Evolutionary conservation across 2,113 vertebrate genomes (phyloP), one percentile per base, ranked within the genome.

Genomic region (Heterotis niloticus): DNA sequence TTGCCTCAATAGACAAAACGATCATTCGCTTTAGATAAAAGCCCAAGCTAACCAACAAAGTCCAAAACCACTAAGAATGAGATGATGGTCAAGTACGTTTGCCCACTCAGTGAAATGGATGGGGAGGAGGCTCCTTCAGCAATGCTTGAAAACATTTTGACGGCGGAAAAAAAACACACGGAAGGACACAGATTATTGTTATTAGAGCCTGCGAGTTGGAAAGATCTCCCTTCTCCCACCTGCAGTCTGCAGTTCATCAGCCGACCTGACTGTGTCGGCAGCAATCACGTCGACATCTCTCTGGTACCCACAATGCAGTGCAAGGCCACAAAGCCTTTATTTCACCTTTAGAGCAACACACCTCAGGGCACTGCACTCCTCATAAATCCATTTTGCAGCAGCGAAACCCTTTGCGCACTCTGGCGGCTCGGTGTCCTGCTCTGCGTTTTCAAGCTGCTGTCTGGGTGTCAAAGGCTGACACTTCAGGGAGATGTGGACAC

Each of bases 301-400:
- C 59, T 51, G 18, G 20, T 69, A 23, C 69, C 67, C 67, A 70
- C 67, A 70, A 71, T 71, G 69, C 69, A 71, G 5, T 71, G 69
- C 69, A 52, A 10, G 29, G 20, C 20, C 69, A 12, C 11, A 12
- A 18, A n/a, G 34, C 44, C 69, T 51, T 70, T 34, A 29, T 70
- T 51, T 34, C 34, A 34, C 17, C 28, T 29, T 14, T 51, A 18
- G 5, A 12, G 29, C 20, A 51, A 52, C 28, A 71, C 17, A 20
- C 68, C 20, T 17, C 18, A 70, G 68, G 14, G 68, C 68, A 44
- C n/a, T n/a, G n/a, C n/a, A n/a, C n/a, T 18, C 1, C 67, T 44
- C 10, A 51, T 20, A 71, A 71, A 52, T 71, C 28, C 44, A n/a
- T 16, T 29, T 71, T 71, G 34, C n/a, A 71, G 68, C n/a, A 71